phyloP scores from a whole-genome alignment of 2,888 invertebrate genomes.

The Dioctria rufipes region DNA sequence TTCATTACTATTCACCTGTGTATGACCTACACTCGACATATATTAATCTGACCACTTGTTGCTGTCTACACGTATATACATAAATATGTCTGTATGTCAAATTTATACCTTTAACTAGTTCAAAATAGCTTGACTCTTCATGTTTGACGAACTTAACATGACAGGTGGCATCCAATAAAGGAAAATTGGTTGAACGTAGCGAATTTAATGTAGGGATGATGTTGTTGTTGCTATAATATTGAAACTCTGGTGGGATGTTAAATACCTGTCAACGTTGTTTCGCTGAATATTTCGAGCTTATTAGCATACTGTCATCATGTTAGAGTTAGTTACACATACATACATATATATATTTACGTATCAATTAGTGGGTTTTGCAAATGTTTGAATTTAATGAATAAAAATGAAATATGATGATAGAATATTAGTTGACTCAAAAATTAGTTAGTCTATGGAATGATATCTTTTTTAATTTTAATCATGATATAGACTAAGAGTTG shows the following conservation, averaged over 20 bases:
- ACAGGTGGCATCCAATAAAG: conserved; percentile 37
- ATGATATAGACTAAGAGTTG: too few relatives aligned
- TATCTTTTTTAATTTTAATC: too few relatives aligned
- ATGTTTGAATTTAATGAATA: too few relatives aligned
- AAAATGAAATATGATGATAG: too few relatives aligned
- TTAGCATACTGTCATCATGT: neutral
- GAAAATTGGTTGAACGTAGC: conserved; percentile 22
- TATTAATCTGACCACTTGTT: conserved; percentile 18
- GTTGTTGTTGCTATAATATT: neutral
- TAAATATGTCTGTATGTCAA: too few relatives aligned
- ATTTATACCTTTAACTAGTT: neutral
- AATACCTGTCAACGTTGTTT: conserved; percentile 24
- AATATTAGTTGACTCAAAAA: too few relatives aligned
- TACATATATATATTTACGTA: too few relatives aligned
- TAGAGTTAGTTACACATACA: too few relatives aligned
- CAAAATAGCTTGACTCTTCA: neutral
- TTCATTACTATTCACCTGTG: neutral
- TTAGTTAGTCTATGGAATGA: too few relatives aligned
- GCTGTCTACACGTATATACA: neutral
- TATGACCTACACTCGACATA: neutral
- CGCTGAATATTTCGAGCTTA: conserved; percentile 5
- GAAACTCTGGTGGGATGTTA: conserved; percentile 7
- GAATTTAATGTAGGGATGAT: conserved; percentile 11
- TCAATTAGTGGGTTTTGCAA: too few relatives aligned
- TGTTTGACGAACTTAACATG: conserved; percentile 31